phyloP scores from a whole-genome alignment of 2,888 invertebrate species.

The Drosophila anceps region DNA sequence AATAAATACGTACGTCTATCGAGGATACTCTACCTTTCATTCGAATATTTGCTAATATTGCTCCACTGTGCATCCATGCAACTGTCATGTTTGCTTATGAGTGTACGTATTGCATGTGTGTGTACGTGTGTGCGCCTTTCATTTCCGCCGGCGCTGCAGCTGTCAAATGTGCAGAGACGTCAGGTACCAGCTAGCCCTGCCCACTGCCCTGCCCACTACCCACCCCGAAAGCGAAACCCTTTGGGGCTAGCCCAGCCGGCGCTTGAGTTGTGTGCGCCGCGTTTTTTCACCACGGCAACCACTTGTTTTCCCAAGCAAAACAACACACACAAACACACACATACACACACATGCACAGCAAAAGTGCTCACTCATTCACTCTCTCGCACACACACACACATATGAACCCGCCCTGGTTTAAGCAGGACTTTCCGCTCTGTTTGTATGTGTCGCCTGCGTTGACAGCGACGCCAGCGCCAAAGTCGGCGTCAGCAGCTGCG shows the following conservation, averaged over 20 bases:
- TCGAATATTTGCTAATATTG: neutral
- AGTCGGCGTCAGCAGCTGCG: conserved; percentile 29
- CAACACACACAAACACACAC: conserved; percentile 60
- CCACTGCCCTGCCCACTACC: neutral
- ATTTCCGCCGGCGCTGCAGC: conserved; percentile 59
- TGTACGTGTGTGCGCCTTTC: conserved; percentile 44
- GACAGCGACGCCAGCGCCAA: conserved; percentile 16
- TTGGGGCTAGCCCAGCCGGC: conserved; percentile 31
- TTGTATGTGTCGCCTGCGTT: conserved; percentile 37
- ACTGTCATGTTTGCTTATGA: conserved; percentile 67
- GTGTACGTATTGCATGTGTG: conserved; percentile 18
- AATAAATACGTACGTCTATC: neutral
- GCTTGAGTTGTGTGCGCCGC: conserved; percentile 52
- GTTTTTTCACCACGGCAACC: conserved; percentile 83
- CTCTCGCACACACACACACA: conserved; percentile 8
- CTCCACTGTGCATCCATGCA: conserved; percentile 23
- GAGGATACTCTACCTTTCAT: neutral
- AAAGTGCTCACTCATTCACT: conserved; percentile 30
- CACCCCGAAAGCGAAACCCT: neutral
- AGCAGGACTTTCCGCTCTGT: conserved; percentile 58
- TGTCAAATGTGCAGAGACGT: conserved; percentile 62
- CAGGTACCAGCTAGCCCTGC: conserved; percentile 22
- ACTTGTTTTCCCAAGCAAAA: conserved; percentile 84
- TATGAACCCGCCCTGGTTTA: conserved; percentile 26
- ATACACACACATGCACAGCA: conserved; percentile 15